Evolutionary conservation across 1,140 invertebrate genomes (phyloP), one percentile per base, ranked within the genome.

Genomic region (Ptiloglossa arizonensis): DNA sequence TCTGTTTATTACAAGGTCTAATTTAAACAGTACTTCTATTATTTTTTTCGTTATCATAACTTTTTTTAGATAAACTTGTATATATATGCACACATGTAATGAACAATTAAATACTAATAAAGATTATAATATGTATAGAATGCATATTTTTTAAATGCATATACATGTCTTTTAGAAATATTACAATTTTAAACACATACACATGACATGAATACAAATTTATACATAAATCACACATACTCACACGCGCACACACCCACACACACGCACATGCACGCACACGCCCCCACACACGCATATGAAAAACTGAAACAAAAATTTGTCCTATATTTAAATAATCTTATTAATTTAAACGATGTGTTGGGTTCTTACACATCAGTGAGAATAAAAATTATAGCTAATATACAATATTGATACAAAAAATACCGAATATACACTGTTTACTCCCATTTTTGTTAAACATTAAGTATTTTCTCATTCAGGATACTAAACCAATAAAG

Each of bases 401-500:
- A 63, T 24, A 52, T 62, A 63, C 19, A 74, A 38, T 59, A 22
- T 17, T 46, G 59, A 74, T 70, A 56, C 41, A 27, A 38, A 66
- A 54, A 66, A 17, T 74, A 52, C 29, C 17, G 44, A 62, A 56
- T 62, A 79, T 72, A 81, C 52, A 79, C 13, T 29, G 17, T 78
- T 48, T 0, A 13, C 63, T 63, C 13, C 38, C 9, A 57, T 76
- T 75, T 59, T 73, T 29, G 4, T 84, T 80, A 38, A 81, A 80
- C 79, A 79, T 57, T 32, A 76, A 56, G 54, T 57, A 57, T 63
- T 72, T 64, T 66, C 48, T 76, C 41, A 75, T 81, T 87, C 66
- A 95, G 68, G 94, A 95, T 66, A 96, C 95, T 89, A 97, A 93
- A 85, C 96, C 96, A 91, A 97, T 94, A 86, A 97, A 94, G 92